Evolutionary conservation across 2,113 vertebrate species (phyloP).

Genomic region (Lophotis ruficrista): DNA sequence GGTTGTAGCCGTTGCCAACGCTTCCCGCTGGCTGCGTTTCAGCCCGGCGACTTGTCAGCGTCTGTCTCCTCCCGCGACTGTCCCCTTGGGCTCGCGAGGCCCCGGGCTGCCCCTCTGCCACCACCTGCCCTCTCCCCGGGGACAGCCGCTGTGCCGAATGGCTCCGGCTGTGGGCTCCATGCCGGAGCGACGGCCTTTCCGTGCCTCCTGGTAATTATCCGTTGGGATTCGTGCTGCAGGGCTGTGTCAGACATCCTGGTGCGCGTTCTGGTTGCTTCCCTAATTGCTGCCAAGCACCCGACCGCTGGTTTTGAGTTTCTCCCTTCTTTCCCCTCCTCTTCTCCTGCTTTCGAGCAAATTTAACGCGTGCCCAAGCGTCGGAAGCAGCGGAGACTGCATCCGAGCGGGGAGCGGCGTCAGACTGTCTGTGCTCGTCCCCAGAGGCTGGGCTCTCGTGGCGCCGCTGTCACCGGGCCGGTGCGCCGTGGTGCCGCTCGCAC

Average conservation of each 20-base stretch:
- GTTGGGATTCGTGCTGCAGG: neutral
- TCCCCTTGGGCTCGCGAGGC: neutral
- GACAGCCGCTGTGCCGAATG: rapidly evolving
- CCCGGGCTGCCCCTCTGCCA: neutral
- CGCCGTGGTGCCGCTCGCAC: rapidly evolving
- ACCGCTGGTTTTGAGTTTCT: neutral
- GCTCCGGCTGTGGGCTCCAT: neutral
- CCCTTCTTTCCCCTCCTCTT: neutral
- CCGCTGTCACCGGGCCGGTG: neutral
- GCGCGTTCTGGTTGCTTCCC: neutral
- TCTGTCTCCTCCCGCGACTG: neutral
- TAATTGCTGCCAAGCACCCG: neutral
- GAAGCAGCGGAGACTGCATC: neutral
- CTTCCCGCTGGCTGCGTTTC: neutral
- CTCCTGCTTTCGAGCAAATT: neutral
- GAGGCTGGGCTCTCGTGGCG: neutral
- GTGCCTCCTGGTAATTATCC: neutral
- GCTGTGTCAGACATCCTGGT: neutral
- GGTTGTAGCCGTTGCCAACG: neutral
- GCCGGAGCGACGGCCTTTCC: neutral
- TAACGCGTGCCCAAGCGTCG: neutral
- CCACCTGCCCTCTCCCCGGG: neutral
- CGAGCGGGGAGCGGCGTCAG: neutral
- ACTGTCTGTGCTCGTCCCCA: conserved; percentile 3
- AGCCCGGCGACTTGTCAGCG: neutral